phyloP scores from a whole-genome alignment of 2,888 invertebrate species.

The Isoperla grammatica region DNA sequence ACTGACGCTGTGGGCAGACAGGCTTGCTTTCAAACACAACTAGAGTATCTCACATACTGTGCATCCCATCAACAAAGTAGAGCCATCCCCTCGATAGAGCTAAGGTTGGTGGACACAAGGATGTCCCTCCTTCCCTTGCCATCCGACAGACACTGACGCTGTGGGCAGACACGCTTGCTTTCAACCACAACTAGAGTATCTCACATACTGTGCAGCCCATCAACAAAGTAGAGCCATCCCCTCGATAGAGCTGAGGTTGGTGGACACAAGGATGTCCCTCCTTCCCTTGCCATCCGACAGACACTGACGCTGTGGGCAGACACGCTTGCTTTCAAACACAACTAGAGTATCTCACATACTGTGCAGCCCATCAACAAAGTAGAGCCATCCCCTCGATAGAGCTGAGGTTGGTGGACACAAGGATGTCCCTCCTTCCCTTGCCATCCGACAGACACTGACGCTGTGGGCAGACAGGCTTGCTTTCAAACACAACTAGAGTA shows the following conservation, averaged over 20 bases:
- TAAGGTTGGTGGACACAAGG: conserved; percentile 65
- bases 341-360: background rate
- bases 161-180: background rate
- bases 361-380: background rate
- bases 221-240: conserved; percentile 87
- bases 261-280: conserved; percentile 66
- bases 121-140: conserved; percentile 61
- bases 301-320: conserved; percentile 53
- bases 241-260: conserved; percentile 72
- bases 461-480: conserved; percentile 28
- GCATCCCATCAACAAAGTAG: conserved; percentile 80
- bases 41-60: conserved; percentile 41
- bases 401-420: conserved; percentile 67
- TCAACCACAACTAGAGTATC: background rate
- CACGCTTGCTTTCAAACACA: background rate
- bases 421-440: conserved; percentile 56
- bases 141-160: conserved; percentile 63
- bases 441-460: conserved; percentile 68
- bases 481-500: too few relatives aligned
- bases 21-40: background rate
- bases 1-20: conserved; percentile 50
- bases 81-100: conserved; percentile 83
- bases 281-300: conserved; percentile 57
- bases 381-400: conserved; percentile 71
- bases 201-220: conserved; percentile 57